A percentile compares a stretch with the other conserved stretches of the same genome.
phyloP scores from a whole-genome alignment of 2,113 vertebrate species.

The Megaceryle maxima region DNA sequence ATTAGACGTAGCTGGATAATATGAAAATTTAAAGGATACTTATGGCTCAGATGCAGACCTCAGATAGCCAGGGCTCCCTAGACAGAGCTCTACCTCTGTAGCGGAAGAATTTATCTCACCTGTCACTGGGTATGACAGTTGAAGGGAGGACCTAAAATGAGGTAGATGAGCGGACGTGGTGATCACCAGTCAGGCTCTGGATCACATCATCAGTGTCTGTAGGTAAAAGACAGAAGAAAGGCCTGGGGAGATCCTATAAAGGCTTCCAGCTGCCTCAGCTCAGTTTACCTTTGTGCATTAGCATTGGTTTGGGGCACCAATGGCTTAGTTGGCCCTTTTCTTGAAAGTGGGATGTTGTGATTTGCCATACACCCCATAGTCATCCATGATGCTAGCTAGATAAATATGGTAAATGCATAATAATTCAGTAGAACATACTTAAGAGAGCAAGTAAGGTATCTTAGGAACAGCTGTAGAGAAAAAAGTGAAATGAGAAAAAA shows the following conservation, averaged over 20 bases:
- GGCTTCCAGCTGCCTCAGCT: neutral
- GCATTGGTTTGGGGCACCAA: accelerated
- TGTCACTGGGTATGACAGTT: neutral
- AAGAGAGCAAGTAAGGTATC: neutral
- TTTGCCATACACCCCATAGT: neutral
- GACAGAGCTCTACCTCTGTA: neutral
- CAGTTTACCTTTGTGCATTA: neutral
- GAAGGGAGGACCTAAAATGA: neutral
- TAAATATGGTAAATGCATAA: neutral
- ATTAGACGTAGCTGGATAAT: neutral
- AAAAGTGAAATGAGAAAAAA: neutral
- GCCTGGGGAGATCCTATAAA: neutral
- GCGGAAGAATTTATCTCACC: neutral
- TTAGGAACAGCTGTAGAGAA: neutral
- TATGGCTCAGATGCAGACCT: neutral
- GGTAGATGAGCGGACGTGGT: neutral
- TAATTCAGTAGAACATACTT: neutral
- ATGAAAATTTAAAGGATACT: neutral
- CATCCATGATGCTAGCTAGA: neutral
- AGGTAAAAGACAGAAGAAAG: neutral
- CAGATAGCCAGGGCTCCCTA: neutral
- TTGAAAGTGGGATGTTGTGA: accelerated
- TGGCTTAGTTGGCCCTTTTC: neutral
- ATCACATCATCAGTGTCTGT: neutral
- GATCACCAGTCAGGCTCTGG: neutral